Conservation (phyloP, 2,888 invertebrate genomes). For the Oxytorus armatus region DNA sequence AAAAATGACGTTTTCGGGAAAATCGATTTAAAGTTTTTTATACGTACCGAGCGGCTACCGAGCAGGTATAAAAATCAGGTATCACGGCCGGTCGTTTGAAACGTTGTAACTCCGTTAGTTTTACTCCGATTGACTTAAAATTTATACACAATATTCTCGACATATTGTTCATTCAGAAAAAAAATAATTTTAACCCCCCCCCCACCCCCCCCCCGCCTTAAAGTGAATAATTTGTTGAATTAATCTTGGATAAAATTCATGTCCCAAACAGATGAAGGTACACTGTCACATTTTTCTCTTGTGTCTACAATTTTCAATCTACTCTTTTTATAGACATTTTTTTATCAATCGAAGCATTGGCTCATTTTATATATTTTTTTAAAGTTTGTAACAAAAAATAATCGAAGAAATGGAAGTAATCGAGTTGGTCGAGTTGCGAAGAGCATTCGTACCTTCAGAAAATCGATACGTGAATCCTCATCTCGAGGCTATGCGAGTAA, state of each 20-base stretch:
- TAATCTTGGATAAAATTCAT: neutral
- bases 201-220: too few species aligned
- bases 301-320: neutral
- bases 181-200: too few species aligned
- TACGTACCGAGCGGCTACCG: too few species aligned
- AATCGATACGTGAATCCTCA: constrained; percentile 62
- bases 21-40: too few species aligned
- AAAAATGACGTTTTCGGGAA: too few species aligned
- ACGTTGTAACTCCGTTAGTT: too few species aligned
- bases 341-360: neutral
- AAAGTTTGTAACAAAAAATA: neutral
- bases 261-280: constrained; percentile 53
- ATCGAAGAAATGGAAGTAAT: constrained; percentile 65
- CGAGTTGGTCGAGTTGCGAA: constrained; percentile 63
- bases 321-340: constrained; percentile 10
- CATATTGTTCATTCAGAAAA: too few species aligned
- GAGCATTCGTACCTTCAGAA: constrained; percentile 61
- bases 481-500: constrained; percentile 61
- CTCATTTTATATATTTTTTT: neutral
- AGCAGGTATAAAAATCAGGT: too few species aligned
- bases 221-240: too few species aligned
- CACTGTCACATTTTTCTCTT: constrained; percentile 30
- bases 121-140: too few species aligned
- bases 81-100: too few species aligned
- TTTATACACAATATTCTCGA: too few species aligned